phyloP scores from a whole-genome alignment of 2,797 vertebrate genomes.

The Pteropus rufus region DNA sequence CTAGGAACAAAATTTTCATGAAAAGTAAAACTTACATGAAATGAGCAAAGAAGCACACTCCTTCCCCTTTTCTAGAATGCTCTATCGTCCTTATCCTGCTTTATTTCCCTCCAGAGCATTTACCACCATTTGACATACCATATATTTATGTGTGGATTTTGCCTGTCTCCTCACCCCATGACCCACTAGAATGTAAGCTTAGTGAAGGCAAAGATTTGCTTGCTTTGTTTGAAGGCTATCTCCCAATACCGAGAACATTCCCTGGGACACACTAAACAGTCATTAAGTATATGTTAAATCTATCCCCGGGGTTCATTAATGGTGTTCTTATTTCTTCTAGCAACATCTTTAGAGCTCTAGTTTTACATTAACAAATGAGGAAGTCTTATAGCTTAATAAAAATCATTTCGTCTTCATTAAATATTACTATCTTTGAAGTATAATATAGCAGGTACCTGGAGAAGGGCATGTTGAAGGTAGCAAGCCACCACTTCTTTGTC shows the following conservation, averaged over 20 bases:
- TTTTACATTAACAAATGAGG: neutral
- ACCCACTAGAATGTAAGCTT: neutral
- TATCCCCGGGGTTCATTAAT: neutral
- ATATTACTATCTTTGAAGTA: neutral
- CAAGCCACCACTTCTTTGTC: neutral
- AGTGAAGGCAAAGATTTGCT: neutral
- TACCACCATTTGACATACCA: neutral
- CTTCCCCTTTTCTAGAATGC: neutral
- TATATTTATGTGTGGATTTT: neutral
- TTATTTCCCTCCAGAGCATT: neutral
- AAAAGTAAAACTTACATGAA: neutral
- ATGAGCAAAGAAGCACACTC: neutral
- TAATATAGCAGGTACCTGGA: neutral
- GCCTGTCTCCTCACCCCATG: neutral
- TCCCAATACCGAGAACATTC: neutral
- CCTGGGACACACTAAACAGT: neutral
- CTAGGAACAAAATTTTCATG: conserved; percentile 18
- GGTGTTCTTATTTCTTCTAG: neutral
- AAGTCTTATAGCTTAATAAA: neutral
- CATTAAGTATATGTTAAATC: neutral
- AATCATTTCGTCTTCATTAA: neutral
- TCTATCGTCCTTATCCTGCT: neutral
- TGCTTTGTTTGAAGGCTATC: neutral
- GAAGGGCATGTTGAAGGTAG: neutral
- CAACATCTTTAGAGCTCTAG: neutral